A percentile compares a stretch with the other conserved stretches of the same genome.
Conservation (phyloP, 1,140 invertebrate species). For the Drosophila rhopaloa region DNA sequence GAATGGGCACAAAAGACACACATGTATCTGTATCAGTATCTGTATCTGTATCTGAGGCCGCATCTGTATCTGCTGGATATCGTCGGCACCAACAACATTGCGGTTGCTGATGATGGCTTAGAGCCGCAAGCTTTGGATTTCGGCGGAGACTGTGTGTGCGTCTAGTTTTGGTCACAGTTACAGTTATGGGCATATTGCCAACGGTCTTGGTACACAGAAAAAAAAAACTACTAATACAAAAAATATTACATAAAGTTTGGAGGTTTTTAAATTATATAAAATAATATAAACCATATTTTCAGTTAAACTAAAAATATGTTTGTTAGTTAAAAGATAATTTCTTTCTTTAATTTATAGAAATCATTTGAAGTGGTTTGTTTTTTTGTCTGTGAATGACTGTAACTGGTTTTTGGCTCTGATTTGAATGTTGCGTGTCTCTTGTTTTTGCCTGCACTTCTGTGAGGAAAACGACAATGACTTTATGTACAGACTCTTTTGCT, state of each 20-base stretch:
- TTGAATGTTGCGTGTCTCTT: constrained; percentile 72
- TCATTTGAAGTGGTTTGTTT: neutral
- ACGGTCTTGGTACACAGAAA: neutral
- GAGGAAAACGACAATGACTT: constrained; percentile 48
- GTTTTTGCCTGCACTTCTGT: constrained; percentile 11
- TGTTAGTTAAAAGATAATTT: neutral
- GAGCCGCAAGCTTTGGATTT: constrained; percentile 47
- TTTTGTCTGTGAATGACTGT: constrained; percentile 19
- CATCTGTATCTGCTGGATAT: constrained; percentile 33
- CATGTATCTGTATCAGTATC: constrained; percentile 34
- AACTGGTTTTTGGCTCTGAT: constrained; percentile 70
- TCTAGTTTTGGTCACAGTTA: constrained; percentile 47
- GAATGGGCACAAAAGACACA: constrained; percentile 22
- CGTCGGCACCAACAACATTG: constrained; percentile 21
- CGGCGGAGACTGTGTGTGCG: constrained; percentile 12
- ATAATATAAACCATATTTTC: no score
- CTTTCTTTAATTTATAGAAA: neutral
- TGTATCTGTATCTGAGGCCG: constrained; percentile 19
- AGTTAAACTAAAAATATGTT: no score
- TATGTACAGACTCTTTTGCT: constrained; percentile 28
- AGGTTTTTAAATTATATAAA: no score
- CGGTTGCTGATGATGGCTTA: constrained; percentile 55
- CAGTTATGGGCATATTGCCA: constrained; percentile 30
- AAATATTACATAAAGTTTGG: no score
- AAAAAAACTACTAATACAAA: neutral